Base-by-base conservation (phyloP, 2,888 invertebrate species). In the Chloroclysta siterata region DNA sequence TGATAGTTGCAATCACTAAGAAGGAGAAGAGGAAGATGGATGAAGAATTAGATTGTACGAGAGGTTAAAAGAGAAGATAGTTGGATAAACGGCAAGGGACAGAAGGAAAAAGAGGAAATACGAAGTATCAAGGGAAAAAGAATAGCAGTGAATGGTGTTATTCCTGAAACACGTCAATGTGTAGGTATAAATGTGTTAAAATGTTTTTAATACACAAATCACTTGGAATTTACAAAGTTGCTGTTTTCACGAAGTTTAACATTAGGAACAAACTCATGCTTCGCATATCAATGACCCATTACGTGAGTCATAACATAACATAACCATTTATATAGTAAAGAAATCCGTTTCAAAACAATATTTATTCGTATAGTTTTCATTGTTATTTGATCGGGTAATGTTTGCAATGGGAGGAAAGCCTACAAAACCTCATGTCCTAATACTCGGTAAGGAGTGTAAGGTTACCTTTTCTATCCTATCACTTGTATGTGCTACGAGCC, bases 1-100 rank as follows among this genome's bases (percentile, higher is more conserved):
- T 41, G 39, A 33, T 48, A 29, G 60, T 47, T 47, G 13, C 5
- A 14, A 17, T 17, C n/a, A n/a, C 44, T 52, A 58, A 58, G 58
- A 58, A 58, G 58, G 29, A 52, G 14, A 51, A 50, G 54, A 11
- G 28, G 44, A 60, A 53, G 46, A 42, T 7, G 52, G 52, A 39
- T 22, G 59, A 46, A 53, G 14, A 53, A 36, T 29, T 3, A n/a
- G 10, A 44, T 15, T 2, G 47, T 17, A 15, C 15, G 3, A 47
- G 2, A 10, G 56, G 22, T 8, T n/a, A 22, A n/a, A n/a, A 41
- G 13, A 13, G 22, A 39, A 29, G 14, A 29, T 13, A 5, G 48
- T 0, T 48, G 48, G 47, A 47, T 22, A 47, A 47, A 47, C 11
- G 11, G 33, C 15, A 36, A 36, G 17, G 33, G 17, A 29, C 11